phyloP scores from a whole-genome alignment of 2,888 invertebrate species.

The Orthonychiurus folsomi region DNA sequence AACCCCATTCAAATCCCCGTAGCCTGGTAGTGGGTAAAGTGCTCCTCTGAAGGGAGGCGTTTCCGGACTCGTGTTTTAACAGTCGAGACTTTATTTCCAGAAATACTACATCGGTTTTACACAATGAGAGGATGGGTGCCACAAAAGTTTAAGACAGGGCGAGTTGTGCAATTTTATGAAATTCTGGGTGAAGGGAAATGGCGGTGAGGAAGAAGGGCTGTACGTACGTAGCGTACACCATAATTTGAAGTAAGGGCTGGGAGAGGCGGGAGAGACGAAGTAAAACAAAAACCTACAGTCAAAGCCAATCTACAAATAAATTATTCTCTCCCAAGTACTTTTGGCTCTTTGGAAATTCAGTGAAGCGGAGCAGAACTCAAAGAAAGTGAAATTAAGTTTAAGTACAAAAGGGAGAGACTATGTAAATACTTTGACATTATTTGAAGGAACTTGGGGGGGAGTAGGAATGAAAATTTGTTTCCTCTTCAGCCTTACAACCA shows the following conservation, averaged over 20 bases:
- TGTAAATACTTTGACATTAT: slow-evolving; percentile 1
- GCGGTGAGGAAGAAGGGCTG: no score
- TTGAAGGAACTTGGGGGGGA: not conserved
- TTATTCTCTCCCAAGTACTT: not conserved
- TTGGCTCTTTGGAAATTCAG: not conserved
- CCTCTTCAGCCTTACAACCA: not conserved
- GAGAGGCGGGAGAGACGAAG: not conserved
- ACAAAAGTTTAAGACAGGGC: no score
- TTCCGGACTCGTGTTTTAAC: no score
- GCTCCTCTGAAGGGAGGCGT: no score
- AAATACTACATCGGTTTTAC: no score
- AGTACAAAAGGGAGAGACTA: not conserved
- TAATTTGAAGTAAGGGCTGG: not conserved
- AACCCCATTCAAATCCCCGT: no score
- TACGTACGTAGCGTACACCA: not conserved
- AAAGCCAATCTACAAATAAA: not conserved
- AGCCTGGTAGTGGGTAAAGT: no score
- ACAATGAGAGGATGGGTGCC: no score
- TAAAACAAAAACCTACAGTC: not conserved
- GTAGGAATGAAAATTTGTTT: not conserved
- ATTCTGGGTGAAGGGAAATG: no score
- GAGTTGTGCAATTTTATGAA: no score
- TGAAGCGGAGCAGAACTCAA: not conserved
- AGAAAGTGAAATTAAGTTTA: slow-evolving; percentile 1
- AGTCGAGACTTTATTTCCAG: no score